A percentile compares a stretch with the other conserved stretches of the same genome.
Conservation (phyloP, 2,888 invertebrate species). For the Xestia ashworthii region DNA sequence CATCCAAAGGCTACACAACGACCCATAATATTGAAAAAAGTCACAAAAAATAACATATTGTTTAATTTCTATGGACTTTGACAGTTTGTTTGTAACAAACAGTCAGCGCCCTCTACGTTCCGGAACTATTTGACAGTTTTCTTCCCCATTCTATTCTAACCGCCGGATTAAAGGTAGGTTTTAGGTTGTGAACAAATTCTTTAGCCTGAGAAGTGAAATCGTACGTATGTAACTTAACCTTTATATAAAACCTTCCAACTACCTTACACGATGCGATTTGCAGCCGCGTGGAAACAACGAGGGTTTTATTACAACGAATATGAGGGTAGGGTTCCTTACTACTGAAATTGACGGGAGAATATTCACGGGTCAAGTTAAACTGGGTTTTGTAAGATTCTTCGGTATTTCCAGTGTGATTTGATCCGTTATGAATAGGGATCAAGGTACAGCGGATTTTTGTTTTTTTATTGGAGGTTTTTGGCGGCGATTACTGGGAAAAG, state of each 20-base stretch:
- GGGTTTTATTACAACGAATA: constrained; percentile 47
- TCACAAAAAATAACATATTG: too few species aligned
- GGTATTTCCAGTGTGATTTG: constrained; percentile 8
- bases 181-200: background rate
- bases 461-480: background rate
- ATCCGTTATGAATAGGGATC: background rate
- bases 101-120: too few species aligned
- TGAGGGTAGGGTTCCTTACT: constrained; percentile 28
- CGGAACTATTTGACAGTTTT: too few species aligned
- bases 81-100: too few species aligned
- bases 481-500: background rate
- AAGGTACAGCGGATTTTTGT: background rate
- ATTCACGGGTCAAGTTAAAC: constrained; percentile 20
- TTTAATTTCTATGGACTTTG: too few species aligned
- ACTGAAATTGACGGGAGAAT: constrained; percentile 17
- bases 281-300: constrained; percentile 39
- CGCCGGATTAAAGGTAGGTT: background rate
- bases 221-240: constrained; percentile 1
- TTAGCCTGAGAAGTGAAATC: background rate
- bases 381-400: background rate
- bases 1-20: too few species aligned
- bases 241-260: background rate
- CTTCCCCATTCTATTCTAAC: background rate
- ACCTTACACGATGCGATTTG: constrained; percentile 40
- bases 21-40: too few species aligned